phyloP scores from a whole-genome alignment of 2,888 invertebrate genomes.

The Deilephila porcellus region DNA sequence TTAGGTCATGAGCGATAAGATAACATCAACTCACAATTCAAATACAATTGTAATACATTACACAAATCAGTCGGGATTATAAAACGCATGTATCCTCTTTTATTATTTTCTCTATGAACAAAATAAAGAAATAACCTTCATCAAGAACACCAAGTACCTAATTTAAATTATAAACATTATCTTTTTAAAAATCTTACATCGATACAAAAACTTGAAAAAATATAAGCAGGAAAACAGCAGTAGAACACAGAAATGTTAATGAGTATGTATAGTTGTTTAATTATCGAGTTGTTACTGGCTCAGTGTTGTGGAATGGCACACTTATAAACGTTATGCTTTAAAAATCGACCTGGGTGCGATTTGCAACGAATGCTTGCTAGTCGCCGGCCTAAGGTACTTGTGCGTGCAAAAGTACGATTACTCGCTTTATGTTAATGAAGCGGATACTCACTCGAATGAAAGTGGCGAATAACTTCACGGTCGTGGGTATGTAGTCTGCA shows the following conservation, averaged over 20 bases:
- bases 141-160: slow-evolving; percentile 1
- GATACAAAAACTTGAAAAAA: background rate
- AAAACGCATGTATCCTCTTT: background rate
- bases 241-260: slow-evolving; percentile 8
- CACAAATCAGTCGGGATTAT: background rate
- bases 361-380: background rate
- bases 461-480: slow-evolving; percentile 38
- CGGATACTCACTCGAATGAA: slow-evolving; percentile 43
- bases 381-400: background rate
- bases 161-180: background rate
- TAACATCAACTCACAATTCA: background rate
- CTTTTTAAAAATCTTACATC: background rate
- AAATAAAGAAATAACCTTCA: background rate
- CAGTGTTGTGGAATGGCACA: slow-evolving; percentile 19
- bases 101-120: background rate
- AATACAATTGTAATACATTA: background rate
- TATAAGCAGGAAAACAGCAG: slow-evolving; percentile 8
- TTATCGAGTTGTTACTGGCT: background rate
- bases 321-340: background rate
- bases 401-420: slow-evolving; percentile 19
- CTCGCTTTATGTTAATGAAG: slow-evolving; percentile 34
- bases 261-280: background rate
- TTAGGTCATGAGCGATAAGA: slow-evolving; percentile 15
- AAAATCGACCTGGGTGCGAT: background rate
- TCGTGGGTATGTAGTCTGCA: slow-evolving; percentile 34